Evolutionary conservation across 92 coral and sea anemone species (phyloP), one percentile per base, ranked within the genome.

Genomic region (Zoanthus gigantus): DNA sequence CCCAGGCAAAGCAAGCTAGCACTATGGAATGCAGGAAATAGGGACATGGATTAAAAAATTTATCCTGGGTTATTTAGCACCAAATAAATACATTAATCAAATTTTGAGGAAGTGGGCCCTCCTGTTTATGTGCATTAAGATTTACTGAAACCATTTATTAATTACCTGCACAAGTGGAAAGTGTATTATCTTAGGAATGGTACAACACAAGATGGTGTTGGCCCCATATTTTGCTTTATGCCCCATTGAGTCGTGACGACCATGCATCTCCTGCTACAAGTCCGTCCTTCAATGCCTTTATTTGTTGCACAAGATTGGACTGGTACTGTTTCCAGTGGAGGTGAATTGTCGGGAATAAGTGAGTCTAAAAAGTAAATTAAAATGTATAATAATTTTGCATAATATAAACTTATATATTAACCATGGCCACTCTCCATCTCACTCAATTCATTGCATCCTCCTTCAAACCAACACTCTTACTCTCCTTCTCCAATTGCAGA

Each of bases 161-260:
- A 23, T 48, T 76, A 76, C 65, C 65, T 76, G 81, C 18, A 52
- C 66, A 76, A 76, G 81, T 17, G 81, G 9, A 52, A 76, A 76
- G 81, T 54, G 60, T 10, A 76, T 50, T 12, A 76, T 76, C 65
- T 15, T 23, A 44, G 65, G 44, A 11, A 54, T 29, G 44, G 81
- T 52, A 31, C 66, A 76, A 31, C 66, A 52, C 29, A 74, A 74
- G 46, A 74, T 74, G 79, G 79, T 74, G 60, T 74, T 46, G 9
- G 60, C 79, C 5, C 79, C 79, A 47, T 74, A 74, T 18, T 74
- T 74, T 2, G 79, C 79, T 46, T 46, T 74, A 7, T 74, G 79
- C 9, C 79, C 60, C 79, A 74, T 74, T 9, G 17, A 9, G 16
- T 69, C 74, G 31, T 69, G 74, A 0, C 74, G 42, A 30, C 74